phyloP scores from a whole-genome alignment of 2,888 invertebrate species.

The Macroteleia sp. region DNA sequence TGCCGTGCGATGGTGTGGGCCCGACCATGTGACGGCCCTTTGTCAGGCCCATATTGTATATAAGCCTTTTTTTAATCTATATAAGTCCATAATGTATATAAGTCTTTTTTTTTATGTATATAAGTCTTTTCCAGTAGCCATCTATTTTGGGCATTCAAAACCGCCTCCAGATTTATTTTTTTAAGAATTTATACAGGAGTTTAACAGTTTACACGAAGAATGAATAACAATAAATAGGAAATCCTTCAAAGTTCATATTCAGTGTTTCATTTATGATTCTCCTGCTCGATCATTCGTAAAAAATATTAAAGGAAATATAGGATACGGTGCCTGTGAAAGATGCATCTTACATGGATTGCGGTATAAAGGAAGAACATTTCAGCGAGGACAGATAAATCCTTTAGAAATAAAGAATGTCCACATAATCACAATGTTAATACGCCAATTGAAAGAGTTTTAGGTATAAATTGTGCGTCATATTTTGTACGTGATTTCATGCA shows the following conservation, averaged over 20 bases:
- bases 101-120: no score
- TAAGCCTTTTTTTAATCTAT: no score
- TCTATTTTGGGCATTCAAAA: no score
- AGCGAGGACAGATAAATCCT: constrained; percentile 43
- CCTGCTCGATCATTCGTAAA: constrained; percentile 60
- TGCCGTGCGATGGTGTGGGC: no score
- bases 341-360: constrained; percentile 42
- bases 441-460: constrained; percentile 31
- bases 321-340: constrained; percentile 58
- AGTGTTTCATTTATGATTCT: constrained; percentile 58
- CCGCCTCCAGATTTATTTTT: constrained; percentile 43
- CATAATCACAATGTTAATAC: constrained; percentile 34
- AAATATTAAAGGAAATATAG: constrained; percentile 56
- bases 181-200: constrained; percentile 39
- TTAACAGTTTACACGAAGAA: constrained; percentile 36
- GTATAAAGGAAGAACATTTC: constrained; percentile 2
- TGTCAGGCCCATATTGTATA: no score
- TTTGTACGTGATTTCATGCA: constrained; percentile 59
- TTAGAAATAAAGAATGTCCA: constrained; percentile 37
- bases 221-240: constrained; percentile 31
- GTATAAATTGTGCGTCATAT: constrained; percentile 26
- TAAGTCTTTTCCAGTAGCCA: no score
- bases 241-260: constrained; percentile 34
- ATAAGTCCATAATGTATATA: no score
- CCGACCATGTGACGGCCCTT: no score